Evolutionary conservation across 2,797 vertebrate species (phyloP), one percentile per base, ranked within the genome.

Genomic region (Sebastes dallii): DNA sequence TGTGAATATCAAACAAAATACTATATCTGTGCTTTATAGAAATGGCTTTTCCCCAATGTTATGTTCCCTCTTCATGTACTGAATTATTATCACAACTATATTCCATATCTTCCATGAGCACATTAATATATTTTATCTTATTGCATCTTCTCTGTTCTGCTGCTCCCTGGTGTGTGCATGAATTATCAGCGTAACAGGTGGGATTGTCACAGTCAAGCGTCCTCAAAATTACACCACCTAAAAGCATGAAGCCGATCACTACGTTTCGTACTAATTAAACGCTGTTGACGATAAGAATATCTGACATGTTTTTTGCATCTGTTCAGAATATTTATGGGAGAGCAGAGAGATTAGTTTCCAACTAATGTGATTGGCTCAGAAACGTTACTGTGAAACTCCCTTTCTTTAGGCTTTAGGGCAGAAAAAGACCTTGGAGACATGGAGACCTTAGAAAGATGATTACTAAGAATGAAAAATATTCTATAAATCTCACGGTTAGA

Each of bases 131-230:
- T 77, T 73, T 34, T 14, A 24, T 20, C 2, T 54, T 27, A 16
- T 14, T 72, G 59, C 4, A 24, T 29, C 25, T n/a, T 36, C n/a
- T 34, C 25, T 11, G 36, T 25, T 52, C 24, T 74, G 66, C 67
- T 50, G 55, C 77, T 69, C 39, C 12, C 59, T 24, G 46, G 16
- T 29, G 18, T 22, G 12, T 60, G 59, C 60, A 58, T 52, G 68
- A 78, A 67, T 71, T 64, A 77, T 75, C 54, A 30, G 22, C 46
- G 5, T 54, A 52, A 25, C 54, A 78, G 64, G 55, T 85, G 71
- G 42, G 67, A 61, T 2, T 24, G 64, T 61, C 60, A 75, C 75
- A 77, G 55, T 58, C 56, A 75, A 61, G 52, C 30, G 3, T 73
- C 39, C 29, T 39, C 5, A 9, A 34, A 46, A 78, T 75, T 24